These are phyloP conservation scores for Arrhopalites spinosus DNA, from an alignment of 2,888 invertebrate genomes.

Conservation along the genomic window DNA sequence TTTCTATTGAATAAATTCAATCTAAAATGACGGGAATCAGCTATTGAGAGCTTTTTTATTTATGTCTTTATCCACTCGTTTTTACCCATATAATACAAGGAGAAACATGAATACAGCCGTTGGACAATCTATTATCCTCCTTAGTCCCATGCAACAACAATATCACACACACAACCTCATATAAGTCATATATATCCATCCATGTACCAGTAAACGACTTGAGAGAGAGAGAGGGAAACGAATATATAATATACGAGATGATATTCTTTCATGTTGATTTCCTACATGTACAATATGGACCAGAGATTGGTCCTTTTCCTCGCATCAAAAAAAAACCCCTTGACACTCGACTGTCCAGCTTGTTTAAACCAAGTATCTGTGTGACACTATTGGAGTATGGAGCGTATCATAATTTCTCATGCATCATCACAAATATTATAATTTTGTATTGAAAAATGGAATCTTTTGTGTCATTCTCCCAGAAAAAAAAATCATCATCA, in stretches of 20 bases:
- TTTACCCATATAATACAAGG: not conserved
- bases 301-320: too few species aligned
- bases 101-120: not conserved
- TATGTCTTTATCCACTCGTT: constrained; percentile 12
- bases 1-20: constrained; percentile 38
- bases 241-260: not conserved
- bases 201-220: not conserved
- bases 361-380: too few species aligned
- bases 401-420: too few species aligned
- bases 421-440: too few species aligned
- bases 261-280: not conserved
- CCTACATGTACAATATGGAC: not conserved
- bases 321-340: too few species aligned
- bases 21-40: constrained; percentile 31
- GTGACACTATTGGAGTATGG: too few species aligned
- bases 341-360: too few species aligned
- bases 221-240: not conserved
- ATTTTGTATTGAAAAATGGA: not conserved
- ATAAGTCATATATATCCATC: too few species aligned
- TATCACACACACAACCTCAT: too few species aligned
- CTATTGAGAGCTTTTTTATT: constrained; percentile 25
- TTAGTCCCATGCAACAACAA: not conserved
- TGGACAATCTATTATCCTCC: constrained; percentile 1
- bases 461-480: not conserved
- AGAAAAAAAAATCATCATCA: not conserved